These are phyloP conservation scores for Henricia sp. DNA, from an alignment of 53 echinoderm and acorn worm species.

Conservation along the genomic window DNA sequence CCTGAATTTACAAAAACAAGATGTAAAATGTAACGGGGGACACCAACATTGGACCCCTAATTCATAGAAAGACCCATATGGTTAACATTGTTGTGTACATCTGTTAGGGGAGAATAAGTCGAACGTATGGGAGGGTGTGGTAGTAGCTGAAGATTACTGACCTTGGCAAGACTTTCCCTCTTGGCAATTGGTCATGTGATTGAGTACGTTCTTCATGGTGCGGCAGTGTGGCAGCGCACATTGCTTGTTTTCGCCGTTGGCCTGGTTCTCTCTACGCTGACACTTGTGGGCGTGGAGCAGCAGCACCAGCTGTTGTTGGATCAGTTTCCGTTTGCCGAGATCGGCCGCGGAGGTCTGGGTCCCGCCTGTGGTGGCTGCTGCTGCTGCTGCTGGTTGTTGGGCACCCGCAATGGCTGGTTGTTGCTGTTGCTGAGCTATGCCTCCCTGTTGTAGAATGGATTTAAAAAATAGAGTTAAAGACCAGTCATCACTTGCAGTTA, in stretches of 20 bases:
- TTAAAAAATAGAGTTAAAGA: neutral
- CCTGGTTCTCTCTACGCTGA: slow-evolving; percentile 90
- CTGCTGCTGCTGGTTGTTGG: too few species aligned
- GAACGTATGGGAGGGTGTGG: too few species aligned
- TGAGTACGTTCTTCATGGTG: slow-evolving; percentile 99
- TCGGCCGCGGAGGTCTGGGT: slow-evolving; percentile 78
- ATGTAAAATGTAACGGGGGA: too few species aligned
- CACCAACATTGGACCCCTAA: too few species aligned
- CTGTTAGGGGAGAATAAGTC: too few species aligned
- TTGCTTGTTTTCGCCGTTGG: slow-evolving; percentile 92
- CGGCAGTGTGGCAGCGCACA: slow-evolving; percentile 97
- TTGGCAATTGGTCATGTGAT: slow-evolving; percentile 99
- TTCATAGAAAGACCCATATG: too few species aligned
- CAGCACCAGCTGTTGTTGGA: slow-evolving; percentile 97
- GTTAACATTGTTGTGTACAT: too few species aligned
- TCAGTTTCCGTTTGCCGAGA: slow-evolving; percentile 91
- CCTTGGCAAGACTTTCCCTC: slow-evolving; percentile 99
- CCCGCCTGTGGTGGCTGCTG: slow-evolving; percentile 63
- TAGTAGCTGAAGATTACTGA: slow-evolving; percentile 6
- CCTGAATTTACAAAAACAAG: too few species aligned
- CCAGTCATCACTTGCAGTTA: too few species aligned
- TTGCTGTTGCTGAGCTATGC: slow-evolving; percentile 10
- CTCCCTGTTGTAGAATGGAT: slow-evolving; percentile 24
- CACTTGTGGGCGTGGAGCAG: slow-evolving; percentile 98
- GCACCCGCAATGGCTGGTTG: slow-evolving; percentile 53